Percentiles rank a stretch among this genome's conserved stretches.
Evolutionary conservation across 2,113 vertebrate species (phyloP).

Genomic region (Dicaeum eximium): DNA sequence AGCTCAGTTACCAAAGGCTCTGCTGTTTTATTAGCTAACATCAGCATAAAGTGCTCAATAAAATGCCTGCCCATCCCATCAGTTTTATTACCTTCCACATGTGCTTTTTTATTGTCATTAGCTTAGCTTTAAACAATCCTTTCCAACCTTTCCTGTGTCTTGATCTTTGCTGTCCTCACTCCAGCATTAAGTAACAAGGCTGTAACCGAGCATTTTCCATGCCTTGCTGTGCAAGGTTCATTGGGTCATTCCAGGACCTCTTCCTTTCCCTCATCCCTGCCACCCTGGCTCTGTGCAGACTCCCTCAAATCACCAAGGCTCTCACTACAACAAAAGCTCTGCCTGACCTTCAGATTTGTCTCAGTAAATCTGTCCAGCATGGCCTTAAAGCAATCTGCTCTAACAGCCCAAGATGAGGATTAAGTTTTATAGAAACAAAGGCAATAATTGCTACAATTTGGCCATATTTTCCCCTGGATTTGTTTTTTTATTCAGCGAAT

Average conservation of each 20-base stretch:
- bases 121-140: background rate
- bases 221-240: background rate
- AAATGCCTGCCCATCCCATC: conserved; percentile 37
- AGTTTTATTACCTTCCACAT: conserved; percentile 38
- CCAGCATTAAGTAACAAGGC: background rate
- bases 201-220: background rate
- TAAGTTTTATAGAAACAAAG: background rate
- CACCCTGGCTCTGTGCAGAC: background rate
- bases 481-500: background rate
- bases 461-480: background rate
- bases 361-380: background rate
- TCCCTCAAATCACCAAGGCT: background rate
- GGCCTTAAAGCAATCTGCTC: background rate
- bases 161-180: conserved; percentile 16
- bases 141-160: background rate
- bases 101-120: conserved; percentile 31
- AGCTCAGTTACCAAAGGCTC: background rate
- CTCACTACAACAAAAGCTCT: background rate
- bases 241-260: background rate
- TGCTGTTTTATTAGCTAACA: conserved; percentile 25
- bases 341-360: background rate
- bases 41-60: background rate
- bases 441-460: background rate
- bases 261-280: background rate
- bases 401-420: background rate